A percentile compares a stretch with the other conserved stretches of the same genome.
Evolutionary conservation across 2,888 invertebrate species (phyloP).

Genomic region (Eristalis intricaria): DNA sequence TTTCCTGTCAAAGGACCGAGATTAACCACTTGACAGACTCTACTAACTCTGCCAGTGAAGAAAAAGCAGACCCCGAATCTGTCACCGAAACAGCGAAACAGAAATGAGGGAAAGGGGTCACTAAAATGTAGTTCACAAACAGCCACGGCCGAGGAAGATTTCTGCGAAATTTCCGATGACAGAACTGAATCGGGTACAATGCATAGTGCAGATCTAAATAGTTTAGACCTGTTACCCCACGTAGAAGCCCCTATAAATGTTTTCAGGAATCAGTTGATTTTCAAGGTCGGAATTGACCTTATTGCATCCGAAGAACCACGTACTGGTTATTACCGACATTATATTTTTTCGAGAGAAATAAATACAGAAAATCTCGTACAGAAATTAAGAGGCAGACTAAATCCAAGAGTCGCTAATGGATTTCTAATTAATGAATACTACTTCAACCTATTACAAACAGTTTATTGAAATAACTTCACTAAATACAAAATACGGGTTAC

Average conservation of each 20-base stretch:
- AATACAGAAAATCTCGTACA: background rate
- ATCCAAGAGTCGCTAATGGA: constrained; percentile 29
- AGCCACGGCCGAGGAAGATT: no score
- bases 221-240: constrained; percentile 39
- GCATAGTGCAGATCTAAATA: constrained; percentile 63
- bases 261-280: constrained; percentile 56
- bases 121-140: no score
- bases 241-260: constrained; percentile 46
- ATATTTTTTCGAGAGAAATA: background rate
- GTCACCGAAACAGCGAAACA: background rate
- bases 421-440: constrained; percentile 23
- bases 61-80: constrained; percentile 35
- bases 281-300: constrained; percentile 26
- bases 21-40: constrained; percentile 17
- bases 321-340: constrained; percentile 39
- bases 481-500: constrained; percentile 24
- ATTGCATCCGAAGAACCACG: constrained; percentile 39
- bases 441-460: background rate
- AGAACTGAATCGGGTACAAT: background rate
- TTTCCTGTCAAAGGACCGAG: constrained; percentile 19
- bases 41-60: background rate
- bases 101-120: background rate
- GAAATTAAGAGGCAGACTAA: constrained; percentile 10
- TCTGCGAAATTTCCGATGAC: no score
- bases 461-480: constrained; percentile 13